Evolutionary conservation across 1,140 invertebrate genomes (phyloP).

Genomic region (Kradibia gibbosae): DNA sequence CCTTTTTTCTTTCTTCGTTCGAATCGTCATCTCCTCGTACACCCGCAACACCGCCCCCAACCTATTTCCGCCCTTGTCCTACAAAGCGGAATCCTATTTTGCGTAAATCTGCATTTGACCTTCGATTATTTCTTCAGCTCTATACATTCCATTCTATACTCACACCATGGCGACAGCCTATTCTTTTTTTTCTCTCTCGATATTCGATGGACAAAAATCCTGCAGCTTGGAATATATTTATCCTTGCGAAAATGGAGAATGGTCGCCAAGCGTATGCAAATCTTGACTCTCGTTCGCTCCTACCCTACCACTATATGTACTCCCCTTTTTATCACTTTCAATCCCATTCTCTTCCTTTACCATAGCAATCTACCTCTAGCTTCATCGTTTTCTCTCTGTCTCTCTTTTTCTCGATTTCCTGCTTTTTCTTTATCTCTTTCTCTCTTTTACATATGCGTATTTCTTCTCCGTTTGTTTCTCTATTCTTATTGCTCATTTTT

Average conservation of each 20-base stretch:
- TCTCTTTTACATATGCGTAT: too few species aligned
- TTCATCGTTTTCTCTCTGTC: background rate
- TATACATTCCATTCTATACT: background rate
- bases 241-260: conserved; percentile 57
- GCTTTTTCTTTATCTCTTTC: background rate
- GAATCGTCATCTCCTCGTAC: background rate
- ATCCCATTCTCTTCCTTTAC: background rate
- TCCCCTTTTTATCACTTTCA: conserved; percentile 39
- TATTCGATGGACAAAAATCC: conserved; percentile 52
- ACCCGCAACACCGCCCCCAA: too few species aligned
- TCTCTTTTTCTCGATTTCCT: too few species aligned
- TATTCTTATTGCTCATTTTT: background rate
- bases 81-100: conserved; percentile 61
- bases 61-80: conserved; percentile 31
- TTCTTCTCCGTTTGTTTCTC: background rate
- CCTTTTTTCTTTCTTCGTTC: conserved; percentile 1
- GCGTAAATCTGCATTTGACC: conserved; percentile 66
- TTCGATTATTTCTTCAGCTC: conserved; percentile 42
- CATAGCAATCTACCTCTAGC: too few species aligned
- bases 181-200: conserved; percentile 22
- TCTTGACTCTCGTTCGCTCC: conserved; percentile 50
- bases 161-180: conserved; percentile 18
- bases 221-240: conserved; percentile 62
- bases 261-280: conserved; percentile 61
- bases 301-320: conserved; percentile 35